These are phyloP conservation scores for Arion vulgaris DNA, from an alignment of 1,140 invertebrate genomes.

Conservation along the genomic window DNA sequence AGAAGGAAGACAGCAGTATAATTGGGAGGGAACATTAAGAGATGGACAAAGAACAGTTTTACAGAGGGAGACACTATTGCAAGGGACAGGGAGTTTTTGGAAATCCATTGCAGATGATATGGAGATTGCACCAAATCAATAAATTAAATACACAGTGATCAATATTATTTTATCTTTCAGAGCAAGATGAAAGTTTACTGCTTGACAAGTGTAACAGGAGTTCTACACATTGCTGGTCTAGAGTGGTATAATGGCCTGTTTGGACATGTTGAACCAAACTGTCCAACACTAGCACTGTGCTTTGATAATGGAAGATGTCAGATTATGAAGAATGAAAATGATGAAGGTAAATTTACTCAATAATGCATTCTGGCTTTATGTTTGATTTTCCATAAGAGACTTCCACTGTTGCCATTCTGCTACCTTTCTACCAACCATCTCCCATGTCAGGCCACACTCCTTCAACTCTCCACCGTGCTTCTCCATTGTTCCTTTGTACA, in stretches of 20 bases:
- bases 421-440: too few species aligned
- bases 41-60: too few species aligned
- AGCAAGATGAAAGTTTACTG: conserved; percentile 75
- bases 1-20: too few species aligned
- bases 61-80: too few species aligned
- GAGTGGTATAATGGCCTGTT: conserved; percentile 87
- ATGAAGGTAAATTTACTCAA: conserved; percentile 87
- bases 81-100: too few species aligned
- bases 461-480: neutral
- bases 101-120: too few species aligned
- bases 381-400: neutral
- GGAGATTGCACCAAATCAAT: too few species aligned
- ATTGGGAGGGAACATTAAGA: too few species aligned
- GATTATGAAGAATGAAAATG: conserved; percentile 90
- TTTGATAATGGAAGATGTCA: conserved; percentile 90
- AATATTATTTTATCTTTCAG: conserved; percentile 30
- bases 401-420: too few species aligned
- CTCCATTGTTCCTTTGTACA: too few species aligned
- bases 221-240: conserved; percentile 80
- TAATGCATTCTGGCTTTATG: neutral
- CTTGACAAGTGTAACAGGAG: conserved; percentile 73
- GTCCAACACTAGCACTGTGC: conserved; percentile 87
- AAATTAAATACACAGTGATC: too few species aligned
- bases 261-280: conserved; percentile 80
- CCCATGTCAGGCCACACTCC: too few species aligned